Evolutionary conservation across 2,797 vertebrate genomes (phyloP), one percentile per base, ranked within the genome.

Genomic region (Malurus leucopterus): DNA sequence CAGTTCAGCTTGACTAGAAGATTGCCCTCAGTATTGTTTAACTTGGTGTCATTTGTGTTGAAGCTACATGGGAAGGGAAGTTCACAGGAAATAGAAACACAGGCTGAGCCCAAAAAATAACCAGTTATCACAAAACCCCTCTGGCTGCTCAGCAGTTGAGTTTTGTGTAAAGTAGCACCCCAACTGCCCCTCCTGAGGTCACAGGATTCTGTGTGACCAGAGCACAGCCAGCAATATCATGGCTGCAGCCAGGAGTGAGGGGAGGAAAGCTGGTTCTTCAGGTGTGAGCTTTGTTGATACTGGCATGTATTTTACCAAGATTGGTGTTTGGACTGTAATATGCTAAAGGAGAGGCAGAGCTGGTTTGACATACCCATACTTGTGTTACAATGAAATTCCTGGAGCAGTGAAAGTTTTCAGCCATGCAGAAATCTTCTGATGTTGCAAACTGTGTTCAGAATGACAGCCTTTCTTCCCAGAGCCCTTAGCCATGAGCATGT

Each of bases 361-460:
- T 93, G 54, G 63, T 84, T 85, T 92, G 62, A 80, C 70, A 76
- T 75, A 92, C 63, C 40, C 40, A 20, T n/a, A 26, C 57, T 81
- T 61, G 75, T 77, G 76, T 71, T 89, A 69, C 7, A 13, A 12
- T 74, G 24, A 74, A 88, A 87, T 84, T 91, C 71, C 74, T 32
- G 61, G 53, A 89, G 74, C 77, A 68, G 63, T 57, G 49, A 76
- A 73, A 78, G 67, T 82, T 92, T 86, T 82, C 86, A 92, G 46
- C 86, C 74, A 38, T 27, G 68, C 0, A 0, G 77, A 89, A 93
- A 73, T 62, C 57, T 92, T 89, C 55, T 64, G 49, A 46, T 57
- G 34, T 71, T 69, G 71, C 41, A 67, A 88, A 75, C 64, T 47
- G 32, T 51, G 62, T 69, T 84, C 41, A 70, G 53, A 62, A 89